These are phyloP conservation scores for Heliothis peltigera DNA, from an alignment of 2,888 invertebrate genomes.

Conservation along the genomic window DNA sequence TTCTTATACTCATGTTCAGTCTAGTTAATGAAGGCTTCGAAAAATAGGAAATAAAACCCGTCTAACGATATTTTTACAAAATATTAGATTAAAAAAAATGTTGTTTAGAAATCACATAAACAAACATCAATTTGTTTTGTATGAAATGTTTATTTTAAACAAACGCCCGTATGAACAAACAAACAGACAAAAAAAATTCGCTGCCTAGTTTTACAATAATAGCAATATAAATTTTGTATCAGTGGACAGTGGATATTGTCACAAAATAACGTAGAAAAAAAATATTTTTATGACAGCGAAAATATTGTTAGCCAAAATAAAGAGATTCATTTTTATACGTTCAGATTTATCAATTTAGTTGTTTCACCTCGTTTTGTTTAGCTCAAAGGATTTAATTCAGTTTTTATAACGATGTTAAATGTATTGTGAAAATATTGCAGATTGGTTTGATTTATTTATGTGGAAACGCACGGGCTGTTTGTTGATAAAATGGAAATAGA, in stretches of 20 bases:
- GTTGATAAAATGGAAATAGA: constrained; percentile 1
- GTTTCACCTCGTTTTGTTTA: constrained; percentile 42
- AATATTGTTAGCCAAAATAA: constrained; percentile 52
- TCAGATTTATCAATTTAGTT: constrained; percentile 35
- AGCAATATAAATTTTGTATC: constrained; percentile 36
- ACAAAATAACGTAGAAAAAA: constrained; percentile 48
- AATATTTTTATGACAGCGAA: constrained; percentile 47
- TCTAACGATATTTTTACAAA: neutral
- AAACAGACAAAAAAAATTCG: neutral
- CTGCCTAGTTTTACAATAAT: constrained; percentile 15
- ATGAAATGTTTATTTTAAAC: constrained; percentile 1
- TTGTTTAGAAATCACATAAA: neutral
- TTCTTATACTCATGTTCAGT: too few relatives aligned
- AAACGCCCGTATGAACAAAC: neutral
- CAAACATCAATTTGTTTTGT: constrained; percentile 1
- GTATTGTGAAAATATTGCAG: constrained; percentile 25
- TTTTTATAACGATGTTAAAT: constrained; percentile 39
- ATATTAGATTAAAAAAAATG: neutral
- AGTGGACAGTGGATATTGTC: constrained; percentile 14
- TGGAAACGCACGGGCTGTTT: neutral
- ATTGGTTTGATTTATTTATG: constrained; percentile 20
- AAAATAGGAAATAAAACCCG: too few relatives aligned
- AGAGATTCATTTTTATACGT: constrained; percentile 46
- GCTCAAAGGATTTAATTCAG: constrained; percentile 37
- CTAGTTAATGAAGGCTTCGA: too few relatives aligned